These are phyloP conservation scores for Acinonyx jubatus DNA, from an alignment of 2,113 vertebrate species.

Conservation along the genomic window DNA sequence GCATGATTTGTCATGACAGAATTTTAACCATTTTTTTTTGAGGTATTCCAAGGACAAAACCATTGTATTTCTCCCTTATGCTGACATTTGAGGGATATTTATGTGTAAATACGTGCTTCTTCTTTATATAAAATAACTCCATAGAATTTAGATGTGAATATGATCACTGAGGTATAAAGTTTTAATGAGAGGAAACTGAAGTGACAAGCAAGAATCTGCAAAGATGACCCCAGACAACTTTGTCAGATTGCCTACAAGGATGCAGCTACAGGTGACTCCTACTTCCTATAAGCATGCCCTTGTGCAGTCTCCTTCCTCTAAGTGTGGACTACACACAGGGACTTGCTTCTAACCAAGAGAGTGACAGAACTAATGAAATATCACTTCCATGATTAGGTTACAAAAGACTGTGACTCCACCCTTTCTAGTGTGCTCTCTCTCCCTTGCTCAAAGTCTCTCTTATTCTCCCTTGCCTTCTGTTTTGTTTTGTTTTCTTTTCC, in stretches of 20 bases:
- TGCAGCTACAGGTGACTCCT: neutral
- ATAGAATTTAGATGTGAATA: neutral
- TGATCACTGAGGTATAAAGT: neutral
- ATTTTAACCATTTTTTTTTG: slow-evolving; percentile 47
- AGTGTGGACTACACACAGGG: accelerated
- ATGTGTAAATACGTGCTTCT: slow-evolving; percentile 5
- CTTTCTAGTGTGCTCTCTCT: neutral
- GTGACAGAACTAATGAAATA: neutral
- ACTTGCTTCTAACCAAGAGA: neutral
- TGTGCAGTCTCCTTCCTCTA: neutral
- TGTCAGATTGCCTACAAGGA: neutral
- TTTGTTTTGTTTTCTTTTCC: neutral
- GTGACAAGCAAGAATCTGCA: neutral
- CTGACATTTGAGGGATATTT: slow-evolving; percentile 52
- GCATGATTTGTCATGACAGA: neutral
- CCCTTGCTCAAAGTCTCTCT: neutral
- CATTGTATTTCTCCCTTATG: neutral
- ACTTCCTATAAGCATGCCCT: accelerated
- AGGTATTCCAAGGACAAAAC: slow-evolving; percentile 18
- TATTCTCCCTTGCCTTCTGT: neutral
- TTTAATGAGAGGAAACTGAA: neutral
- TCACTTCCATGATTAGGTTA: neutral
- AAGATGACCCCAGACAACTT: neutral
- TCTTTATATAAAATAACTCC: neutral
- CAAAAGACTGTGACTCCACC: neutral